These are phyloP conservation scores for Drosophila tsacasi DNA, from an alignment of 1,140 invertebrate species.

Conservation along the genomic window DNA sequence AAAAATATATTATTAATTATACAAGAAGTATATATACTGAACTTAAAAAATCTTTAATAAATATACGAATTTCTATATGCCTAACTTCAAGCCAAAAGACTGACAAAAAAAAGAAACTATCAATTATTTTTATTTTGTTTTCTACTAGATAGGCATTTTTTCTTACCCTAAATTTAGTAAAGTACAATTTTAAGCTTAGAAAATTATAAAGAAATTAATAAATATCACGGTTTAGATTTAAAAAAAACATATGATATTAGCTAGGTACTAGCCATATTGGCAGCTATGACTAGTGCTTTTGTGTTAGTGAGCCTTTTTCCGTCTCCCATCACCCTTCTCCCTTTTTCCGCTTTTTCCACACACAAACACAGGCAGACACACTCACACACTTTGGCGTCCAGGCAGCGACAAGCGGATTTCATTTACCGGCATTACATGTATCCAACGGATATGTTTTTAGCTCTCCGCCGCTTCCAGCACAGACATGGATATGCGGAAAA, in stretches of 20 bases:
- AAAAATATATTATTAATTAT: too few relatives aligned
- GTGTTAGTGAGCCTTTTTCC: conserved; percentile 8
- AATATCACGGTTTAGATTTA: background rate
- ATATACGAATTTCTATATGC: background rate
- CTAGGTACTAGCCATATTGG: background rate
- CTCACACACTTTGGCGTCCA: conserved; percentile 12
- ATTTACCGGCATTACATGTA: conserved; percentile 83
- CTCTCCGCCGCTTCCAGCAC: conserved; percentile 58
- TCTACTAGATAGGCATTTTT: background rate
- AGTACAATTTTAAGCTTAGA: background rate
- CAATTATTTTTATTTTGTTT: background rate
- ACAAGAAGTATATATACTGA: too few relatives aligned
- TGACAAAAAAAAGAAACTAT: background rate
- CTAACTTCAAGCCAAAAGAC: background rate
- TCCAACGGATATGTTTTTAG: conserved; percentile 82
- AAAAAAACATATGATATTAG: too few relatives aligned
- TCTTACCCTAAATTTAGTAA: background rate
- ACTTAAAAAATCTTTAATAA: background rate
- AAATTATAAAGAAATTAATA: background rate
- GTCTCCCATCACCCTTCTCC: background rate
- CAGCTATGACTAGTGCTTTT: background rate
- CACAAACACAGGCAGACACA: conserved; percentile 14
- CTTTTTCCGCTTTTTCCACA: conserved; percentile 11
- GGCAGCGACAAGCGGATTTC: conserved; percentile 79
- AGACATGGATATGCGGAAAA: conserved; percentile 77